Percentiles rank a stretch among this genome's conserved stretches.
These are phyloP conservation scores for Micromussa lordhowensis DNA, from an alignment of 92 coral and sea anemone species.

Conservation along the genomic window DNA sequence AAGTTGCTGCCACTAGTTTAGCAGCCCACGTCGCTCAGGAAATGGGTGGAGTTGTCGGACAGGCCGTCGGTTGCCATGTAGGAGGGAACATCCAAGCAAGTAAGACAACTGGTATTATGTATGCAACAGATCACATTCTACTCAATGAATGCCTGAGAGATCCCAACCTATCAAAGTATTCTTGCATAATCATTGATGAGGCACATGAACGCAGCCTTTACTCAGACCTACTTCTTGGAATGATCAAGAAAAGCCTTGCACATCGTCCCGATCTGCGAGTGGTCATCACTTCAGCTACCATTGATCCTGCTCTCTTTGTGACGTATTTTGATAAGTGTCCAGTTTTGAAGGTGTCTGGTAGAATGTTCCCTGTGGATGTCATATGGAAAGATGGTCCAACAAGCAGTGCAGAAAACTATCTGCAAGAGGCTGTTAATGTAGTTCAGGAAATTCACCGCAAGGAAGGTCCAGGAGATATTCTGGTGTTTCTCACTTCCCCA, in stretches of 20 bases:
- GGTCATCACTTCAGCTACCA: conserved; percentile 93
- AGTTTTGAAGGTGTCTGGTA: conserved; percentile 83
- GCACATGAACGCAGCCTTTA: conserved; percentile 95
- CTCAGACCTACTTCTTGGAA: conserved; percentile 93
- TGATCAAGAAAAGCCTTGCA: conserved; percentile 84
- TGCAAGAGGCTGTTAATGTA: conserved; percentile 69
- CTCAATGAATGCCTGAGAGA: conserved; percentile 87
- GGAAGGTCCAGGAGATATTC: conserved; percentile 81
- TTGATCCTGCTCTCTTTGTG: conserved; percentile 81
- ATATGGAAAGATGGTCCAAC: conserved; percentile 56
- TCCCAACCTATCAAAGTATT: conserved; percentile 65
- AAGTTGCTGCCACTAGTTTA: conserved; percentile 93
- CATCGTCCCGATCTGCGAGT: conserved; percentile 81
- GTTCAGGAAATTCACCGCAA: conserved; percentile 73
- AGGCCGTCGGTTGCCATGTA: conserved; percentile 82
- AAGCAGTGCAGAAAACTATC: conserved; percentile 54
- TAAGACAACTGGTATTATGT: conserved; percentile 64
- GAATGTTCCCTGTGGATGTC: conserved; percentile 90
- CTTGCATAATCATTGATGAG: conserved; percentile 95
- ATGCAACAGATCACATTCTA: conserved; percentile 88
- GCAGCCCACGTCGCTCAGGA: conserved; percentile 82
- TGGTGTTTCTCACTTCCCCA: conserved; percentile 92
- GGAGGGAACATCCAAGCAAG: conserved; percentile 68
- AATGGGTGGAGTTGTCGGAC: conserved; percentile 76
- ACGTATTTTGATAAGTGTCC: conserved; percentile 81